Conservation (phyloP, 1,140 invertebrate species). For the Drosophila arawakana region DNA sequence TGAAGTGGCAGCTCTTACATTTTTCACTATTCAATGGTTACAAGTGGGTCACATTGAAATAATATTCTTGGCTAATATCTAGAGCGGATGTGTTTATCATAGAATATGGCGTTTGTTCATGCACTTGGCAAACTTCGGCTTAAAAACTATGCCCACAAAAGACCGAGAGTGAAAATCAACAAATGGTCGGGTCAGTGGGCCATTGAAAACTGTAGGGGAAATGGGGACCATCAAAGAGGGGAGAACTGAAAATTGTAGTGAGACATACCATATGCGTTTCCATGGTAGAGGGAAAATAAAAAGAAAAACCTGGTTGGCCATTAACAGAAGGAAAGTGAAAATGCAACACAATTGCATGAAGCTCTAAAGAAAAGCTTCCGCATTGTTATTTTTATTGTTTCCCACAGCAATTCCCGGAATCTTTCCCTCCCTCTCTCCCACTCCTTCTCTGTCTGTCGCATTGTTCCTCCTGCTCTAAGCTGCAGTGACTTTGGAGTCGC, state of each 20-base stretch:
- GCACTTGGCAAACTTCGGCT: conserved; percentile 34
- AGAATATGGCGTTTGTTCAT: conserved; percentile 26
- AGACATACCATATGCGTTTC: conserved; percentile 36
- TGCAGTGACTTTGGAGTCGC: conserved; percentile 10
- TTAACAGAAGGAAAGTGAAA: conserved; percentile 55
- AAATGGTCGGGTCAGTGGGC: conserved; percentile 26
- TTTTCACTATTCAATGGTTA: conserved; percentile 12
- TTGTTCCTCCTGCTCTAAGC: conserved; percentile 1
- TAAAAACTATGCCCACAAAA: conserved; percentile 22
- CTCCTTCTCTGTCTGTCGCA: not conserved
- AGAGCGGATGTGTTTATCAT: conserved; percentile 68
- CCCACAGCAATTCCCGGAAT: not conserved
- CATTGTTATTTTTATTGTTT: conserved; percentile 51
- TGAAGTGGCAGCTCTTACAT: conserved; percentile 35
- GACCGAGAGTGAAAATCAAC: conserved; percentile 36
- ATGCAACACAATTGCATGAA: conserved; percentile 26
- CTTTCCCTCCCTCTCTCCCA: no score
- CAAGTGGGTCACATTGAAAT: conserved; percentile 73
- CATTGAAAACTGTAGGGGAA: not conserved
- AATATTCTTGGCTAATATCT: conserved; percentile 64
- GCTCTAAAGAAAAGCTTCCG: conserved; percentile 48
- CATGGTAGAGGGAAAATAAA: conserved; percentile 11
- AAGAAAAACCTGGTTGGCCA: conserved; percentile 34
- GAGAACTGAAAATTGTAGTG: not conserved
- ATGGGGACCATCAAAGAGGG: not conserved